Evolutionary conservation across 2,797 vertebrate species (phyloP).

Genomic region (Telmatherina bonti): DNA sequence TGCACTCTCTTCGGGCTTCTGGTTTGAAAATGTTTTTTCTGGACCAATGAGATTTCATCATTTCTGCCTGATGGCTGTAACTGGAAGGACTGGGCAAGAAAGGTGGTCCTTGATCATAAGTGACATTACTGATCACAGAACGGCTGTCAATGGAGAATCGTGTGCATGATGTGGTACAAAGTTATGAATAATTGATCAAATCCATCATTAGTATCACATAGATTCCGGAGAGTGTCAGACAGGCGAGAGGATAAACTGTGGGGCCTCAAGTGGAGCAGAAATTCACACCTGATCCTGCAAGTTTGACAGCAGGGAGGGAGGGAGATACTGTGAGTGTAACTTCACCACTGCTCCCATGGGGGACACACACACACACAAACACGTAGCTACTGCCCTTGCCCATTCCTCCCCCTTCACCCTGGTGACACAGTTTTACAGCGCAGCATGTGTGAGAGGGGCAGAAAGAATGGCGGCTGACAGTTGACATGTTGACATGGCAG

Average conservation of each 20-base stretch:
- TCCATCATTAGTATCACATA: constrained; percentile 48
- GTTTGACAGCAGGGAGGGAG: constrained; percentile 10
- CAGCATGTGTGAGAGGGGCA: constrained; percentile 11
- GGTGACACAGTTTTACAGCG: constrained; percentile 63
- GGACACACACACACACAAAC: constrained; percentile 19
- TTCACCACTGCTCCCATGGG: constrained; percentile 51
- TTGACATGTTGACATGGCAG: constrained; percentile 61
- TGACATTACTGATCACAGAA: background rate
- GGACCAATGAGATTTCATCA: no score
- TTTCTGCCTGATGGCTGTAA: no score
- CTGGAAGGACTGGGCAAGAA: no score
- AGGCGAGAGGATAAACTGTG: constrained; percentile 57
- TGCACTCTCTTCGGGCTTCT: no score
- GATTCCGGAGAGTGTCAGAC: constrained; percentile 28
- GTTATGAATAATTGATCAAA: constrained; percentile 39
- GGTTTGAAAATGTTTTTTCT: no score
- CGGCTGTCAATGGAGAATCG: background rate
- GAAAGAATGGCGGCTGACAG: constrained; percentile 44
- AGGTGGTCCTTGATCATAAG: no score
- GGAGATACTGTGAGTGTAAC: constrained; percentile 33
- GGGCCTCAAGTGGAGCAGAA: constrained; percentile 59
- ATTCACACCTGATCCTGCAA: constrained; percentile 60
- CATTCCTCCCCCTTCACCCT: constrained; percentile 44
- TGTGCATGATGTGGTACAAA: constrained; percentile 21
- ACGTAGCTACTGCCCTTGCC: constrained; percentile 6